Evolutionary conservation across 2,888 invertebrate genomes (phyloP).

Genomic region (Notodonta ziczac): DNA sequence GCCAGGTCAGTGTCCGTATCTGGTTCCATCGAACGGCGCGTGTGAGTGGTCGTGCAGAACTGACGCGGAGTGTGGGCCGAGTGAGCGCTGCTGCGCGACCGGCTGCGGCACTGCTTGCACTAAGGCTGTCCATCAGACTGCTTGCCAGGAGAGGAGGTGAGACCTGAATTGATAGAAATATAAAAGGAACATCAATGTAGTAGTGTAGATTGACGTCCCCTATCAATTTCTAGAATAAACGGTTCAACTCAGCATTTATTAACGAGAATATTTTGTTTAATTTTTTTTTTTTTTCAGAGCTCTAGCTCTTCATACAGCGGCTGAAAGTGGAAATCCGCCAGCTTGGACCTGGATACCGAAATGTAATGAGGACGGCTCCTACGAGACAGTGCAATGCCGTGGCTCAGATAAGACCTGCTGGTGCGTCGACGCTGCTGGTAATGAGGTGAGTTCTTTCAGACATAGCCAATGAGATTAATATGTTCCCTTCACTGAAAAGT

Average conservation of each 20-base stretch:
- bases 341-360: slow-evolving; percentile 90
- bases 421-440: slow-evolving; percentile 91
- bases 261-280: background rate
- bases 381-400: slow-evolving; percentile 89
- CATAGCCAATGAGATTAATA: background rate
- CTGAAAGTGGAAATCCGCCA: slow-evolving; percentile 88
- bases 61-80: slow-evolving; percentile 89
- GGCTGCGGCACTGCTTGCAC: slow-evolving; percentile 94
- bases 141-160: slow-evolving; percentile 87
- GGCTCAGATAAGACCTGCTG: slow-evolving; percentile 89
- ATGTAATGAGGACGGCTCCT: slow-evolving; percentile 89
- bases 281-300: slow-evolving; percentile 49
- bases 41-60: slow-evolving; percentile 92
- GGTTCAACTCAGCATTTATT: too few species aligned
- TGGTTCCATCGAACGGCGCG: slow-evolving; percentile 87
- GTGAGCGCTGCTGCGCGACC: slow-evolving; percentile 92
- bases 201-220: background rate
- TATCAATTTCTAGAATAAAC: background rate
- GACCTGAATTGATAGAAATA: background rate
- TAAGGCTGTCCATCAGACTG: slow-evolving; percentile 88
- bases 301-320: slow-evolving; percentile 72
- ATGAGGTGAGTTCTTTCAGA: slow-evolving; percentile 80
- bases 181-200: too few species aligned
- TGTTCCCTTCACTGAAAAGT: background rate
- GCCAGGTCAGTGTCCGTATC: slow-evolving; percentile 92